Base-by-base conservation (phyloP, 2,888 invertebrate species). In the Orchestes rusci region DNA sequence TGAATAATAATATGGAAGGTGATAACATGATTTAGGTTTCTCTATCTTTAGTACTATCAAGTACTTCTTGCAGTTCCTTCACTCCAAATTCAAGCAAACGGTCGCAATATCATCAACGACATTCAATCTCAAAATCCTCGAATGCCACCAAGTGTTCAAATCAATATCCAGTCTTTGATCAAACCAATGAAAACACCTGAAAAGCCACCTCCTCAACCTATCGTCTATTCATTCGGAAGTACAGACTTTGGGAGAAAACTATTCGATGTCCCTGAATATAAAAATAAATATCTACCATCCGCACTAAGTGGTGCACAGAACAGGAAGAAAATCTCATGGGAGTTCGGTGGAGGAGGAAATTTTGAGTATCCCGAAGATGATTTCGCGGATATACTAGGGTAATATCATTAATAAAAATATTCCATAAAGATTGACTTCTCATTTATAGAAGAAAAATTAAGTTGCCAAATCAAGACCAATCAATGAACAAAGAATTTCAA, bases 341-440 rank as follows among this genome's bases (percentile, higher is more conserved):
- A 59, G 4, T 52, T 58, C 59, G 61, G 59, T 55, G 66, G 53
- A 10, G 66, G 54, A 8, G 66, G 56, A n/a, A 64, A 52, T 55
- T 60, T 53, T 58, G 59, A 62, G 15, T 62, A 64, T 41, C 53
- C 56, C 29, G 76, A 76, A 19, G 82, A 83, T 57, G 78, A 82
- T 53, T 79, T 83, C 58, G 81, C 82, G 3, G 79, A 81, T 58
- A 79, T 85, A 53, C 70, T 86, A 52, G 85, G 85, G 86, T 85
- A 63, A 16, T 16, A 13, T 45, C 31, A 3, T 27, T 37, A 8
- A 8, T 27, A 12, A 12, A 20, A 23, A 10, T 19, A 17, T 32
- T n/a, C n/a, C 20, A 34, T 29, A 13, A 13, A 17, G 16, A 13
- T 33, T 13, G 17, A 33, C 8, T 33, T 5, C 33, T 32, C 28